A percentile compares a stretch with the other conserved stretches of the same genome.
Evolutionary conservation across 2,797 vertebrate species (phyloP).

Genomic region (Natrix natrix): DNA sequence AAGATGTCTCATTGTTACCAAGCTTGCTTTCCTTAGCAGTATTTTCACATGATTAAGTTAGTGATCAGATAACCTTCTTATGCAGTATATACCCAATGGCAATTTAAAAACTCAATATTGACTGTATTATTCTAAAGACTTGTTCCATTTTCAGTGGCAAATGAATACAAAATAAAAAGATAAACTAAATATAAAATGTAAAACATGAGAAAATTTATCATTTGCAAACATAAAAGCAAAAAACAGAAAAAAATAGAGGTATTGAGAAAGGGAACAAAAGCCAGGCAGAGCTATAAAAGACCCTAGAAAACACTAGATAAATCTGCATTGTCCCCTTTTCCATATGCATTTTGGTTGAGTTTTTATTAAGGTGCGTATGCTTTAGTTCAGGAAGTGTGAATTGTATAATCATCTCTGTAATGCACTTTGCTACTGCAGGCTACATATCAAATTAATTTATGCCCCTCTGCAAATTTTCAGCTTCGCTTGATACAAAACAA

Average conservation of each 20-base stretch:
- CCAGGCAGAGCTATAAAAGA: constrained; percentile 51
- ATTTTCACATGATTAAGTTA: constrained; percentile 69
- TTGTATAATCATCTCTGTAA: constrained; percentile 48
- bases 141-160: constrained; percentile 66
- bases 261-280: constrained; percentile 63
- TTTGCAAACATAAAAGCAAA: constrained; percentile 64
- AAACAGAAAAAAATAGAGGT: constrained; percentile 19
- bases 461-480: neutral
- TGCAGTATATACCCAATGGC: constrained; percentile 64
- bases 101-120: constrained; percentile 70
- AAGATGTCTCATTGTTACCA: constrained; percentile 64
- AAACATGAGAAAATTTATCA: constrained; percentile 69
- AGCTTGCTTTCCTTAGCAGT: constrained; percentile 62
- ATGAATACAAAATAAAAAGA: constrained; percentile 70
- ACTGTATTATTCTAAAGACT: constrained; percentile 67
- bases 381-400: constrained; percentile 30
- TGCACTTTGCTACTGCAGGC: constrained; percentile 33
- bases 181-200: constrained; percentile 71
- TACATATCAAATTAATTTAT: constrained; percentile 42
- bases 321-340: constrained; percentile 45
- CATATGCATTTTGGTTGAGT: constrained; percentile 40
- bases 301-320: constrained; percentile 49
- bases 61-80: constrained; percentile 70
- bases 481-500: neutral
- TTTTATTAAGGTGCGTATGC: constrained; percentile 48